Base-by-base conservation (phyloP, 2,888 invertebrate genomes). In the Linnaemya vulpina region DNA sequence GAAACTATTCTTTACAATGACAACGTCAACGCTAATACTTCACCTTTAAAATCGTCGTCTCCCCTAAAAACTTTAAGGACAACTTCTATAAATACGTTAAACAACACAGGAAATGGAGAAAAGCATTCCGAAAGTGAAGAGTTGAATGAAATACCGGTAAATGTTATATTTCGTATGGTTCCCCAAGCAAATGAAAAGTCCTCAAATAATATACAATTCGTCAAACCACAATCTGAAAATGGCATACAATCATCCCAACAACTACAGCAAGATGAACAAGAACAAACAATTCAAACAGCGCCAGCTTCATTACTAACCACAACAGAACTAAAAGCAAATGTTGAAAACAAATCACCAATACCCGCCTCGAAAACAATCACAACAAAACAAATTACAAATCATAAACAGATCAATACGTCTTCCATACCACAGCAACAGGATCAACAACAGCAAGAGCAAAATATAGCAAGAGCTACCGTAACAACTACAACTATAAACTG, bases 61-160 rank as follows among this genome's bases (percentile, higher is more conserved):
- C 73, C 78, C 86, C 79, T 58, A 49, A 49, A 86, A 86, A 68
- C 68, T 83, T 74, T 62, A 43, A 68, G 30, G 70, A 53, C 67
- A 76, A 78, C 84, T 30, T 68, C 83, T 17, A 70, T 83, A 46
- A 82, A 86, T 46, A 30, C 22, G 15, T 35, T 62, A 40, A 68
- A 86, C 49, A 49, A 25, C 3, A 25, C 65, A 15, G 25, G 22
- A 67, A 71, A 65, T 83, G 43, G 65, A 35, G 51, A 51, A 75
- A 60, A 90, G 90, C 92, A 92, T 92, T 92, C 92, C 91, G 88
- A 87, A 83, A 88, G 84, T 84, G 91, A 91, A 88, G 91, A 91
- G 88, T 88, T 90, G 86, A 90, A 90, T 85, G 91, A 92, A 88
- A 91, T 91, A 87, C 92, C 91, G 87, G 92, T 92, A 85, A 91